Evolutionary conservation across 2,888 invertebrate species (phyloP), one percentile per base, ranked within the genome.

Genomic region (Vesta saturnalis): DNA sequence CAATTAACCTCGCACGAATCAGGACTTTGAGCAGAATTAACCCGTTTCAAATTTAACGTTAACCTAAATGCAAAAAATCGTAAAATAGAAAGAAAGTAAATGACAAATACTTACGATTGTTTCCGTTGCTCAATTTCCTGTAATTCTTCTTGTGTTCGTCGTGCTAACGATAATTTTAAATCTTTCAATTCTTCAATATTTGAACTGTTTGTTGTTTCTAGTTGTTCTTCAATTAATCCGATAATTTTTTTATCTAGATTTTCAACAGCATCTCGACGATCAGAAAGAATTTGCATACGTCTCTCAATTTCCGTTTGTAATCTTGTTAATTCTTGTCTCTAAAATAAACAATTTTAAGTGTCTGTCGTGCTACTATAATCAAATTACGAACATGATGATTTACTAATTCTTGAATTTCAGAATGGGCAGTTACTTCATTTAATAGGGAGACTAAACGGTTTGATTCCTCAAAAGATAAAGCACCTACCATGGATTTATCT

Each of bases 271-370:
- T 86, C 88, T 69, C 89, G 88, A 71, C 89, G 88, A 19, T 89
- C 88, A 49, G 89, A 87, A 19, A 88, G 87, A 52, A 88, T 88
- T 78, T 85, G 87, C 76, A 89, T 90, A 77, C 88, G 89, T 64
- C 83, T 88, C 79, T 87, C 88, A 1, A 94, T 83, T 83, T 93
- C 90, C 1, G 87, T 87, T 79, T 93, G 93, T 61, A 94, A 76
- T 46, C 89, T 89, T 21, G 89, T 87, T 35, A 94, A 83, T 81
- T 93, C 93, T 75, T 90, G 90, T 83, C 92, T 90, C 93, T 18
- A n/a, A 93, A 77, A 57, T 80, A 79, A 54, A 10, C 15, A 19
- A 5, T 3, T 47, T 6, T 47, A n/a, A 47, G 30, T 10, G 46
- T n/a, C n/a, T 46, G 15, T 12, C n/a, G 10, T 5, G 4, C 15